Conservation (phyloP, 2,888 invertebrate species). For the Tenthredo distinguenda region DNA sequence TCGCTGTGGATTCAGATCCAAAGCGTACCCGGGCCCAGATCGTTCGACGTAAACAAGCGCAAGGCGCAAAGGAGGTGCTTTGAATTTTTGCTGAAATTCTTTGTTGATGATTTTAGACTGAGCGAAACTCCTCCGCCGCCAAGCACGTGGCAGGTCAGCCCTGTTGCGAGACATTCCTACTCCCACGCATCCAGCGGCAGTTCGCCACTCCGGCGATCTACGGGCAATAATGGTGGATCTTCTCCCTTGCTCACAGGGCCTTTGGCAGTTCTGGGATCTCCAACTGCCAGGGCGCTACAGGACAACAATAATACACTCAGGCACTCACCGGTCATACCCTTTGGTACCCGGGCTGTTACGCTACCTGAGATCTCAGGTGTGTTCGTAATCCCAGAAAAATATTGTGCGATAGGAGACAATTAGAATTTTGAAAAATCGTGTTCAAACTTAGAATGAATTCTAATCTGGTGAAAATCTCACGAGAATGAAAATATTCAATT, state of each 20-base stretch:
- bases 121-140: constrained; percentile 89
- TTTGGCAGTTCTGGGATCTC: constrained; percentile 85
- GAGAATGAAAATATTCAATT: background rate
- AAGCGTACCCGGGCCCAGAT: too few relatives aligned
- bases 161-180: constrained; percentile 81
- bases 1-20: background rate
- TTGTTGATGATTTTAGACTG: constrained; percentile 67
- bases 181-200: constrained; percentile 80
- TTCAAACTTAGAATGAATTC: background rate
- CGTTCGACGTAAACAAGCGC: too few relatives aligned
- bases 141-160: constrained; percentile 91
- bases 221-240: constrained; percentile 72
- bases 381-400: background rate
- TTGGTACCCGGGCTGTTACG: constrained; percentile 85
- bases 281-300: constrained; percentile 81
- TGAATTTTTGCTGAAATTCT: constrained; percentile 19
- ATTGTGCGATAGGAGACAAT: background rate
- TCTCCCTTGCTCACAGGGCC: constrained; percentile 83
- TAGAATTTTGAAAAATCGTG: background rate
- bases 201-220: constrained; percentile 85
- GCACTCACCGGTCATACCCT: constrained; percentile 82
- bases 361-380: constrained; percentile 82
- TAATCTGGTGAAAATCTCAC: too few relatives aligned
- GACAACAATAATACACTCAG: constrained; percentile 83
- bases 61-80: background rate